Conservation (phyloP, 2,113 vertebrate genomes). For the Poeciliopsis occidentalis region DNA sequence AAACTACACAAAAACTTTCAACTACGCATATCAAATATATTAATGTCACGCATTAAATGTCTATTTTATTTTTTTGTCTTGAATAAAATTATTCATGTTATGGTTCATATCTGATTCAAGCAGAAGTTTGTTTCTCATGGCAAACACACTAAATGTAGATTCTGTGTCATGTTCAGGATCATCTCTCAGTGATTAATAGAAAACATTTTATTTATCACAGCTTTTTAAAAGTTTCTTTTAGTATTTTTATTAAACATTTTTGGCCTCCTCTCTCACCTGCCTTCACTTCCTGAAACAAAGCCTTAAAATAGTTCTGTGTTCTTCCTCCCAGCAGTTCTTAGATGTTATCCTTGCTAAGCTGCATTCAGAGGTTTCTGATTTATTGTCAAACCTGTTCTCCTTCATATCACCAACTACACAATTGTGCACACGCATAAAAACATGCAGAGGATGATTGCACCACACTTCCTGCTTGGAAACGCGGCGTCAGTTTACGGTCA, state of each 20-base stretch:
- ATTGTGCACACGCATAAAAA: not conserved
- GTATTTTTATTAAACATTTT: no score
- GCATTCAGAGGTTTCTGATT: not conserved
- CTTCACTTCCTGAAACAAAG: not conserved
- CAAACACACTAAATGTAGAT: not conserved
- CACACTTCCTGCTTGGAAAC: not conserved
- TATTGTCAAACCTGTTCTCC: not conserved
- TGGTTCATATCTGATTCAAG: not conserved
- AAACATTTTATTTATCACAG: no score
- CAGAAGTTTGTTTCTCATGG: not conserved
- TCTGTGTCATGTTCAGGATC: no score
- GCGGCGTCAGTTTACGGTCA: not conserved
- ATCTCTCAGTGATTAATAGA: no score
- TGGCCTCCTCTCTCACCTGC: no score
- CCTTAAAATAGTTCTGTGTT: not conserved
- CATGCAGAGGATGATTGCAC: not conserved
- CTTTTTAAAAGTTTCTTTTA: no score
- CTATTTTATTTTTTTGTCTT: no score
- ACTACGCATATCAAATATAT: no score
- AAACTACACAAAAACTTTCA: no score
- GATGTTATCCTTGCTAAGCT: not conserved
- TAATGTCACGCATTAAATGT: no score
- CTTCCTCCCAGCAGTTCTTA: not conserved
- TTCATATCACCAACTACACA: not conserved
- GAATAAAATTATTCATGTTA: no score